Percentiles rank a stretch among this genome's conserved stretches.
Evolutionary conservation across 2,113 vertebrate species (phyloP).

Genomic region (Telmatochromis sp.): DNA sequence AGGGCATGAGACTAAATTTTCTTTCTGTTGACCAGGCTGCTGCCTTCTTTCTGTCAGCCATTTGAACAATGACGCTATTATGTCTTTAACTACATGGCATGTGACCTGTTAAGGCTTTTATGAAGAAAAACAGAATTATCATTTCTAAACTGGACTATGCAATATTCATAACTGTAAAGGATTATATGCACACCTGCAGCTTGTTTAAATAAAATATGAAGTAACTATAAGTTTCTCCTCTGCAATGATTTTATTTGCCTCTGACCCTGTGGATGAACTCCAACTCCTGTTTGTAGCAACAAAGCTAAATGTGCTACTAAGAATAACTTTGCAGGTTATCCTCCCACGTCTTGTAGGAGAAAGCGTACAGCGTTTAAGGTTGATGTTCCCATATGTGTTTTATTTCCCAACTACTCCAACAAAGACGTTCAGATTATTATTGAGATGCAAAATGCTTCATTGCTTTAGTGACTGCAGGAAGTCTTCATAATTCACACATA

Average conservation of each 20-base stretch:
- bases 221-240: not conserved
- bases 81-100: not conserved
- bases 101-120: not conserved
- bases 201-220: not conserved
- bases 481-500: not conserved
- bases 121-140: not conserved
- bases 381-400: not conserved
- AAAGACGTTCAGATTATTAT: not conserved
- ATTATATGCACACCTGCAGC: not conserved
- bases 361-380: rapidly evolving
- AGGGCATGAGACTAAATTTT: not conserved
- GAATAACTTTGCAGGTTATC: not conserved
- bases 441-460: not conserved
- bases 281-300: not conserved
- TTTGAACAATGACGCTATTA: not conserved
- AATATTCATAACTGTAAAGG: not conserved
- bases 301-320: not conserved
- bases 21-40: not conserved
- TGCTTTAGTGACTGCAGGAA: not conserved
- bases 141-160: not conserved
- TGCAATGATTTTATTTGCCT: not conserved
- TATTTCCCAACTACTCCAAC: not conserved
- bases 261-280: not conserved
- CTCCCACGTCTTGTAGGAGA: not conserved
- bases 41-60: not conserved